Evolutionary conservation across 2,797 vertebrate species (phyloP).

Genomic region (Spondyliosoma cantharus): DNA sequence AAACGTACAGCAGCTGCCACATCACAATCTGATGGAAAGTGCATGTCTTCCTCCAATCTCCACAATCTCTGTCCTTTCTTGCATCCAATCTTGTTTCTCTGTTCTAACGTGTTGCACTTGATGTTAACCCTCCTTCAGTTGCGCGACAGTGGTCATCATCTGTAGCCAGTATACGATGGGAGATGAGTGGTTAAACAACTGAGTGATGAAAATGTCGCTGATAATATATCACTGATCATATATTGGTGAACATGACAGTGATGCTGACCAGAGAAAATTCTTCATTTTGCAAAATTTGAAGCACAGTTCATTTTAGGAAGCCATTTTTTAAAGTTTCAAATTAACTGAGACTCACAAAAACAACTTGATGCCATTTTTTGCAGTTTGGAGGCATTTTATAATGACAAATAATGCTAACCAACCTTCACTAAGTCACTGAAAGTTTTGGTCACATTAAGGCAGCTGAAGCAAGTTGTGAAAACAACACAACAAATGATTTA

Average conservation of each 20-base stretch:
- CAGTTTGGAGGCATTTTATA: not conserved
- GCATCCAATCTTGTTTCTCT: conserved; percentile 54
- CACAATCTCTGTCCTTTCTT: conserved; percentile 72
- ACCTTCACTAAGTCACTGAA: not conserved
- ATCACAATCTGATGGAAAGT: conserved; percentile 86
- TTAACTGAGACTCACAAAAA: not conserved
- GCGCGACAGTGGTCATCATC: conserved; percentile 42
- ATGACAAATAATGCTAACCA: not conserved
- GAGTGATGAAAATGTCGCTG: conserved; percentile 21
- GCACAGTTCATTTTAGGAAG: not conserved
- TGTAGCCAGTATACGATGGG: not conserved
- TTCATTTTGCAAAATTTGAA: conserved; percentile 3
- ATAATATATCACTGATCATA: conserved; percentile 30
- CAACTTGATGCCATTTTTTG: not conserved
- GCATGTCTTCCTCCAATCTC: conserved; percentile 77
- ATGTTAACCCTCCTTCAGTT: conserved; percentile 45
- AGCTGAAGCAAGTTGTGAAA: not conserved
- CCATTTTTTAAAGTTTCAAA: conserved; percentile 13
- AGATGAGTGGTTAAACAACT: conserved; percentile 34
- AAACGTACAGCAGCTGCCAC: conserved; percentile 91
- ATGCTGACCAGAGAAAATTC: not conserved
- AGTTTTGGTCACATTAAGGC: not conserved
- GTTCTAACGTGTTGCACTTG: conserved; percentile 46
- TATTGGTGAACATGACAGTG: conserved; percentile 14
- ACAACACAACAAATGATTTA: not conserved